Evolutionary conservation across 35 echinoderm and acorn worm species (phyloP).

Genomic region (Amphiura filiformis): DNA sequence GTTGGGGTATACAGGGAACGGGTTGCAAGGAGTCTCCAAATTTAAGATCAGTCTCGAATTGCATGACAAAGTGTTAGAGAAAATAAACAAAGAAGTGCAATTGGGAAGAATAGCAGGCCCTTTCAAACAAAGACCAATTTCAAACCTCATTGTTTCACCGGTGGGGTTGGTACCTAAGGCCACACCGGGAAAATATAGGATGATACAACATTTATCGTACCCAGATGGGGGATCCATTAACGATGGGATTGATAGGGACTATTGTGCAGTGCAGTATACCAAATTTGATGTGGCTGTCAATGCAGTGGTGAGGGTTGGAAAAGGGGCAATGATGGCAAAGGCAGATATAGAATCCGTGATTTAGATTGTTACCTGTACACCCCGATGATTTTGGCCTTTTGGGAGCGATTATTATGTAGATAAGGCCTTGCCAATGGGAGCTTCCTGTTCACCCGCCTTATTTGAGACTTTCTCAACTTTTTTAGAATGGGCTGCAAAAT

Average conservation of each 20-base stretch:
- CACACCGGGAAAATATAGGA: constrained; percentile 9
- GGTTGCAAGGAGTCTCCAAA: background rate
- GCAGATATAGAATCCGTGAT: constrained; percentile 32
- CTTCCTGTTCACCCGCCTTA: background rate
- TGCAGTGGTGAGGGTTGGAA: background rate
- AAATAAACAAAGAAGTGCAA: background rate
- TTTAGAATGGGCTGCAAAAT: background rate
- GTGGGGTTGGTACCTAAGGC: constrained; percentile 33
- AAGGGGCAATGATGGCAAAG: constrained; percentile 33
- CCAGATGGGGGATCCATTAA: constrained; percentile 18
- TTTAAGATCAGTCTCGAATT: constrained; percentile 11
- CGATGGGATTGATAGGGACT: background rate
- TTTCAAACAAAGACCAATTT: background rate
- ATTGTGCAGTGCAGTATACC: constrained; percentile 12
- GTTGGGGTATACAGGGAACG: background rate
- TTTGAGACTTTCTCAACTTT: background rate
- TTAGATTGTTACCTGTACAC: constrained; percentile 34
- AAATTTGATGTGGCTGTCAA: constrained; percentile 30
- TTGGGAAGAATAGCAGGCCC: constrained; percentile 33
- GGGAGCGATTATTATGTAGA: constrained; percentile 4
- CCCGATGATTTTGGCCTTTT: constrained; percentile 32
- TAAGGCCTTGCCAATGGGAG: constrained; percentile 12
- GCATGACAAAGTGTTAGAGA: background rate
- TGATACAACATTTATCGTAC: constrained; percentile 42
- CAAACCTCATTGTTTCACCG: constrained; percentile 11